These are phyloP conservation scores for Poeciliopsis paucimaculata DNA, from an alignment of 2,797 vertebrate genomes.

Conservation along the genomic window DNA sequence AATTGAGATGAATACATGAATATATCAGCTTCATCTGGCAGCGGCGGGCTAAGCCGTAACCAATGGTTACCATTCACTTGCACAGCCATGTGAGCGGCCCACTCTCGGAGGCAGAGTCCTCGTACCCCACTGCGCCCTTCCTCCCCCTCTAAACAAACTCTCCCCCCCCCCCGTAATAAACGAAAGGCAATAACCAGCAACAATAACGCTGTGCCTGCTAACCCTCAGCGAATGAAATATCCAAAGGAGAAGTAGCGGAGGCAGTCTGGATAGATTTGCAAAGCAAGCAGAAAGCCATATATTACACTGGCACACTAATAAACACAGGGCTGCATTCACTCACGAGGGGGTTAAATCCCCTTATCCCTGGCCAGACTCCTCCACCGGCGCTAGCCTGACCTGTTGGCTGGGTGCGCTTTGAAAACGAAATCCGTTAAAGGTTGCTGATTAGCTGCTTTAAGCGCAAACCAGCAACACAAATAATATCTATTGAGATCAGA, in stretches of 20 bases:
- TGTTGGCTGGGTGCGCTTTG: slow-evolving; percentile 68
- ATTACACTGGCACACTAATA: slow-evolving; percentile 74
- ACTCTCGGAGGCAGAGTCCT: slow-evolving; percentile 43
- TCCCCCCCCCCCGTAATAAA: slow-evolving; percentile 75
- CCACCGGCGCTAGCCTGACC: slow-evolving; percentile 60
- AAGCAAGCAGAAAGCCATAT: slow-evolving; percentile 78
- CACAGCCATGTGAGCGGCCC: slow-evolving; percentile 65
- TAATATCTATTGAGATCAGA: slow-evolving; percentile 34
- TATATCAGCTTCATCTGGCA: slow-evolving; percentile 75
- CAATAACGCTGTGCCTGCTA: slow-evolving; percentile 75
- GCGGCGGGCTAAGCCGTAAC: slow-evolving; percentile 66
- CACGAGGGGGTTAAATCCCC: slow-evolving; percentile 65
- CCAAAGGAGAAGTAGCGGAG: slow-evolving; percentile 65
- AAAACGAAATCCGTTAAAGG: slow-evolving; percentile 71
- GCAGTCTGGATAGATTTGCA: slow-evolving; percentile 72
- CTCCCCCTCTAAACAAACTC: slow-evolving; percentile 73
- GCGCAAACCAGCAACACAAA: slow-evolving; percentile 54
- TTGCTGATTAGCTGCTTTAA: slow-evolving; percentile 63
- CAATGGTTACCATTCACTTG: slow-evolving; percentile 76
- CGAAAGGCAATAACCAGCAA: slow-evolving; percentile 78
- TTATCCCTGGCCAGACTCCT: slow-evolving; percentile 67
- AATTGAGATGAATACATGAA: slow-evolving; percentile 83
- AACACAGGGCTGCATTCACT: slow-evolving; percentile 59
- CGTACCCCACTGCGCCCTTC: slow-evolving; percentile 2
- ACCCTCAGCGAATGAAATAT: slow-evolving; percentile 74